A percentile compares a stretch with the other conserved stretches of the same genome.
Conservation (phyloP, 2,797 vertebrate species). For the Rhabdomys pumilio region DNA sequence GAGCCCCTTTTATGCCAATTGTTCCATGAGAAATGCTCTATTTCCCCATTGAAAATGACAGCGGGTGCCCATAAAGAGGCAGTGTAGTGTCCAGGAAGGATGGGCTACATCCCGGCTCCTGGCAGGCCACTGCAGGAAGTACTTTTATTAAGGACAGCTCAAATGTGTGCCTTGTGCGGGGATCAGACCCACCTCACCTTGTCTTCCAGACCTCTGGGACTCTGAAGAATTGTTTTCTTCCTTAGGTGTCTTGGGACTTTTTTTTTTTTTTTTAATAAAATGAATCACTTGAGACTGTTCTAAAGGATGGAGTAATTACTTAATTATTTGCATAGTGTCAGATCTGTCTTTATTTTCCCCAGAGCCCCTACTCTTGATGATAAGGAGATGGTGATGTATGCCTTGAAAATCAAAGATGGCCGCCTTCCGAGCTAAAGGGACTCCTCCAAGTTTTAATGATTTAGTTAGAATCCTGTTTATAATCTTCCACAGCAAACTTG, state of each 20-base stretch:
- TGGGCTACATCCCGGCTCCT: background rate
- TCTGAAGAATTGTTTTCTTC: background rate
- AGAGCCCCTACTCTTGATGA: background rate
- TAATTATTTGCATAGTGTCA: background rate
- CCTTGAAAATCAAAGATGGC: background rate
- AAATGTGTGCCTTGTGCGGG: background rate
- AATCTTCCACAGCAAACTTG: background rate
- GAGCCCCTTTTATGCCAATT: background rate
- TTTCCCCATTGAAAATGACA: constrained; percentile 8
- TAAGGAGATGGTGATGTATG: background rate
- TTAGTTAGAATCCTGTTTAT: background rate
- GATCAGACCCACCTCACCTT: no score
- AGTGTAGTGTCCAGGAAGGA: background rate
- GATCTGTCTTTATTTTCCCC: background rate
- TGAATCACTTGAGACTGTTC: background rate
- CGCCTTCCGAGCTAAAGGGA: background rate
- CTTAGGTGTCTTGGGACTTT: background rate
- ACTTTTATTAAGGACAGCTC: background rate
- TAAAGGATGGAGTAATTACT: background rate
- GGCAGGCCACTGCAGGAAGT: no score
- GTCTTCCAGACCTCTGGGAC: background rate
- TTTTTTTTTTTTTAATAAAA: background rate
- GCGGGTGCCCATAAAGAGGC: background rate
- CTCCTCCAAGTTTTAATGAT: background rate
- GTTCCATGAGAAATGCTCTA: background rate